These are phyloP conservation scores for Dicentrarchus labrax DNA, from an alignment of 2,113 vertebrate genomes.

Conservation along the genomic window DNA sequence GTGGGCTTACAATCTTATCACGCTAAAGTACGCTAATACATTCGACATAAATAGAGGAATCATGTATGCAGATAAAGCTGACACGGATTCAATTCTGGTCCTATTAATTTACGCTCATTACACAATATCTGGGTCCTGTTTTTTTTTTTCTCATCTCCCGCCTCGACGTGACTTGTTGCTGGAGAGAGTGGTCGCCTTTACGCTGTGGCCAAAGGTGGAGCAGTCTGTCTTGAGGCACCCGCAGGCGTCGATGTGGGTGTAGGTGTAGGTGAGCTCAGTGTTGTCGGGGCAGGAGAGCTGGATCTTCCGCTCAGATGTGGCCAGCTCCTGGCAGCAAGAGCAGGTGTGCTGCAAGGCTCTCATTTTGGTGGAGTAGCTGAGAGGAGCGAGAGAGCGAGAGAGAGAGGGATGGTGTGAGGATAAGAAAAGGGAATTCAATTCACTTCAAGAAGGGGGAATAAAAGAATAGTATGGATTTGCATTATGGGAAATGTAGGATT, in stretches of 20 bases:
- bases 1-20: not conserved
- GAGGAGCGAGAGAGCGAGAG: not conserved
- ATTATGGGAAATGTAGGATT: no score
- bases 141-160: slow-evolving; percentile 24
- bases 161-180: not conserved
- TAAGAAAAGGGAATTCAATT: not conserved
- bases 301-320: slow-evolving; percentile 54
- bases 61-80: slow-evolving; percentile 4
- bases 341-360: slow-evolving; percentile 69
- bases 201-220: not conserved
- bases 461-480: not conserved
- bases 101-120: not conserved
- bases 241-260: slow-evolving; percentile 75
- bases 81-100: not conserved
- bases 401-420: no score
- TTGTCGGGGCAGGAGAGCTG: slow-evolving; percentile 73
- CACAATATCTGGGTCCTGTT: not conserved
- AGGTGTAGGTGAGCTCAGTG: slow-evolving; percentile 59
- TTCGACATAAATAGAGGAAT: slow-evolving; percentile 53
- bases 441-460: not conserved
- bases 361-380: slow-evolving; percentile 69
- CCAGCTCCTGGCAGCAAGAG: slow-evolving; percentile 78
- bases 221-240: slow-evolving; percentile 72
- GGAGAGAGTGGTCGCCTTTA: not conserved
- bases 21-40: slow-evolving; percentile 6